These are phyloP conservation scores for Condylura cristata DNA, from an alignment of 2,113 vertebrate genomes.

Conservation along the genomic window DNA sequence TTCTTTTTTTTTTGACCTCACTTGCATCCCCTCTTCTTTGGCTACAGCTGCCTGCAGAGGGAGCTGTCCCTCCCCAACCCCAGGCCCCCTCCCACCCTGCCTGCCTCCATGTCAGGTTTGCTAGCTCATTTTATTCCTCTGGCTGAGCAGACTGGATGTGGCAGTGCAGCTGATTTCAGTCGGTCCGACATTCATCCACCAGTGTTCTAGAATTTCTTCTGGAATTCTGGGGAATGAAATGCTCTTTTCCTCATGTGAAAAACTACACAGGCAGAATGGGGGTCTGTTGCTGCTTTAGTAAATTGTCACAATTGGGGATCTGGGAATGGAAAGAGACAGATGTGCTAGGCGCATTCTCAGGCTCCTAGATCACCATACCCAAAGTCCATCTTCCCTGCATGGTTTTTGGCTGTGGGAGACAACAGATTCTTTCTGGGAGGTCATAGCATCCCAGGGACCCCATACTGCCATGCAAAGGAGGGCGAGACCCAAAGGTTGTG, in stretches of 20 bases:
- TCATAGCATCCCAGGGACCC: not conserved
- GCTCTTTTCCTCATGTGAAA: not conserved
- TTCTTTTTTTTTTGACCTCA: not conserved
- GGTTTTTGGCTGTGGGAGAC: not conserved
- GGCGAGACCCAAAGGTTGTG: not conserved
- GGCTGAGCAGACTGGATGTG: not conserved
- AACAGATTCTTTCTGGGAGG: not conserved
- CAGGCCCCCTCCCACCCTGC: fast-evolving
- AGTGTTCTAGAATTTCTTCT: not conserved
- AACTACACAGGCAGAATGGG: not conserved
- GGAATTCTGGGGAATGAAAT: not conserved
- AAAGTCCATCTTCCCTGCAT: not conserved
- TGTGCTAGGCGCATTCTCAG: not conserved
- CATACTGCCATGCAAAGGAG: not conserved
- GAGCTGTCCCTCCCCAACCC: not conserved
- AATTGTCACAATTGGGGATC: not conserved
- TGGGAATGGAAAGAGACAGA: not conserved
- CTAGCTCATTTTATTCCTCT: not conserved
- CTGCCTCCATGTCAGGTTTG: not conserved
- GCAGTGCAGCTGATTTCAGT: not conserved
- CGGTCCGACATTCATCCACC: not conserved
- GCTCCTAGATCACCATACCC: not conserved
- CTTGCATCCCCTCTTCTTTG: not conserved
- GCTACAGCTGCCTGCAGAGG: not conserved
- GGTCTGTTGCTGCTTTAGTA: not conserved